Base-by-base conservation (phyloP, 2,113 vertebrate genomes). In the Sapajus apella region DNA sequence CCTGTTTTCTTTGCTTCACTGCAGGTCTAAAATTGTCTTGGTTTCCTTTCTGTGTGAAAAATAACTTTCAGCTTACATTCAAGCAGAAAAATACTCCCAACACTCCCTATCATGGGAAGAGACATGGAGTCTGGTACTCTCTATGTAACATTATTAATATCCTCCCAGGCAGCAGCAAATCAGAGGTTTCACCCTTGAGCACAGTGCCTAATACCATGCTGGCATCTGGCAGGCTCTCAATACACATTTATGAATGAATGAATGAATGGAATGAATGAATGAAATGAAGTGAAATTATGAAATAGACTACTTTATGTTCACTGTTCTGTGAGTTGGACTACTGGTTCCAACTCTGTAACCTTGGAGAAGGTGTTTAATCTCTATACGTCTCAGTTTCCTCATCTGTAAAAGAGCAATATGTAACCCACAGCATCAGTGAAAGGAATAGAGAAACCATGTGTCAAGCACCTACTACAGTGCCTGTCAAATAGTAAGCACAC, bases 391-490 rank as follows among this genome's bases (percentile, higher is more conserved):
- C 81, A 32, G 56, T 77, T 79, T 87, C 80, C 58, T 87, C 25
- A 4, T 11, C 37, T 73, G 12, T 45, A 52, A 56, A 23, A 94
- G 10, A 58, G 35, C 40, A 82, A 43, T 20, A 18, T 0, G 2
- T 2, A 7, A 12, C 55, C 37, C 3, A 35, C 3, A 30, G 66
- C 64, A 23, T n/a, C 2, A 1, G 0, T 37, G 30, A 58, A n/a
- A 82, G 64, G 30, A 45, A 96, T 12, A 8, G 8, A 81, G 25
- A 50, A 40, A 64, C 73, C 3, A 4, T 37, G 2, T 21, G 52
- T 2, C 50, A 37, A 87, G 27, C 3, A 37, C 27, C 58, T 21
- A 0, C 27, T n/a, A 10, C 3, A 21, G 45, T 21, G 55, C 21
- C 32, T 18, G 14, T 50, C 55, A 56, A 43, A 85, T 3, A 47